Evolutionary conservation across 92 coral and sea anemone genomes (phyloP), one percentile per base, ranked within the genome.

Genomic region (Epizoanthus illoricatus): DNA sequence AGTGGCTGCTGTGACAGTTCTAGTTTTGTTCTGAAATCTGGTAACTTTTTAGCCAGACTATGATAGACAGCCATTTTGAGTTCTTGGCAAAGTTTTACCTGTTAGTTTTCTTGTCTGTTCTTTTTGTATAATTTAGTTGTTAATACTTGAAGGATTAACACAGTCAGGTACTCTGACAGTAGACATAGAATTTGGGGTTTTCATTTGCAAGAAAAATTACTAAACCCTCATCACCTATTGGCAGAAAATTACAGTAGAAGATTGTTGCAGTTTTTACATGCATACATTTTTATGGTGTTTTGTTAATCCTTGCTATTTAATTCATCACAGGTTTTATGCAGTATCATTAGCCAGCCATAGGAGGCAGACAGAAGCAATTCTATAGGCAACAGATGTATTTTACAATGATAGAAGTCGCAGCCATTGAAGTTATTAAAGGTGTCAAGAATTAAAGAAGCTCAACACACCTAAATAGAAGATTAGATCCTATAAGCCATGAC

Each of bases 321-420:
- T 74, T 74, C 80, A 36, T 55, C 20, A 55, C 80, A 74, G 80
- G 80, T 21, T 56, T 74, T 74, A 58, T 74, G 80, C 65, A 74
- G 66, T 57, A 45, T 28, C 80, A 5, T 45, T 74, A 74, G 80
- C 80, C 80, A 74, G 80, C 66, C 66, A 74, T 57, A 74, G 66
- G 66, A 74, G 80, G 65, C 80, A 74, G 80, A 72, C 76, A 72
- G 76, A 72, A 39, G 76, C 60, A 71, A 45, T 72, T 72, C 76
- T 72, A 64, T 57, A 74, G 80, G 61, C 60, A 74, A 16, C 80
- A 74, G 65, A 39, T 74, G 64, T 74, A 68, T 74, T 73, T 74
- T 55, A 74, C 49, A 13, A 42, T 74, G 33, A 56, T 74, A 74
- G 80, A 72, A 74, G n/a, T 74, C 12, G 59, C 80, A 24, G 66